Evolutionary conservation across 2,888 invertebrate genomes (phyloP), one percentile per base, ranked within the genome.

Genomic region (Pelosia muscerda): DNA sequence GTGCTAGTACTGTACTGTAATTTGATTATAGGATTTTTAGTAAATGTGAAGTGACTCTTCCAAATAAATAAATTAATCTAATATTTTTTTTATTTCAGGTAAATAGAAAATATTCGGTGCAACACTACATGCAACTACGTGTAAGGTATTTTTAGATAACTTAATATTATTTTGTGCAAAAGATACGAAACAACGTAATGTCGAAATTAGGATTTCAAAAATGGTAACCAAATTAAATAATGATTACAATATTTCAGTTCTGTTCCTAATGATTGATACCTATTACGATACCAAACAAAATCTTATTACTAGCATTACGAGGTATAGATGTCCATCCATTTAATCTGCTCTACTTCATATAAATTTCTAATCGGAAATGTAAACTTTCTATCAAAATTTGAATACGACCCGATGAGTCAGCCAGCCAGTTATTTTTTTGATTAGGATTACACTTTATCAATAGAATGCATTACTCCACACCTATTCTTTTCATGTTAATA

Each of bases 401-500:
- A 69, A 67, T 57, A 64, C 26, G 66, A 75, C 38, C 25, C 63
- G 75, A 72, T 80, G 79, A 78, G 57, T 74, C 75, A 79, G 63
- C 61, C 58, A 31, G 63, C 63, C 70, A 72, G 71, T 78, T 80
- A 72, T 74, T 73, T 76, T 81, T 78, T 70, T 73, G 71, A 81
- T 82, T 75, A 75, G 80, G 73, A 79, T 79, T 81, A 79, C 28
- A 72, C 66, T 73, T 81, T 81, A 82, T 79, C 86, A 79, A 84
- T 76, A 81, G 77, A 80, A 86, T 82, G 80, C 81, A 86, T 86
- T 86, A 84, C 82, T 86, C 84, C 74, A 79, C 84, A 86, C 86
- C 83, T 83, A 86, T 86, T 86, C 84, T 86, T 79, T 85, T 81
- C 76, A 86, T 86, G 86, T 82, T 86, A 86, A 86, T 86, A 85